Base-by-base conservation (phyloP, 2,113 vertebrate species). In the Barbus barbus region DNA sequence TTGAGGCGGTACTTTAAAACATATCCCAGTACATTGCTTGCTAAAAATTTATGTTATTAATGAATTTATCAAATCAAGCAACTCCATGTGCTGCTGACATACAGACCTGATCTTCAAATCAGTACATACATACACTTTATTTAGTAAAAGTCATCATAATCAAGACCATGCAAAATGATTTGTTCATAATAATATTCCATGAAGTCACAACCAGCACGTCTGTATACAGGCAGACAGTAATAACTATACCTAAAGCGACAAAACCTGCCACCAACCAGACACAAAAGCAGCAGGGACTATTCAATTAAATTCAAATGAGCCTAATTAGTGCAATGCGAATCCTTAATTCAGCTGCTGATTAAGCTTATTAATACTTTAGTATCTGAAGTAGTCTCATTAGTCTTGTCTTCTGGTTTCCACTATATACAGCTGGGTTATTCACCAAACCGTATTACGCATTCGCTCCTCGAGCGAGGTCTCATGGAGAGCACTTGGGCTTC, bases 291-390 rank as follows among this genome's bases (percentile, higher is more conserved):
- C 41, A 74, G 71, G 38, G 38, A 53, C 28, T 78, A 44, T 81
- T 81, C 74, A 72, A 78, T 86, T 86, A 31, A 63, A 80, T 77
- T 82, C 74, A 74, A 83, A 84, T 51, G 65, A 82, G 65, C 26
- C 80, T 72, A 84, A 85, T 86, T 79, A 85, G 76, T 61, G 14
- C 80, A 78, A 76, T 69, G 84, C 22, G 78, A 63, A 76, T n/a
- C 22, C 38, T 86, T 69, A 78, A 76, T 82, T 86, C 44, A 83
- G 78, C 38, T 22, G 33, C 79, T 86, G 75, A 75, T 88, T 87
- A 85, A 87, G 74, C 74, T 87, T 46, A 85, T 85, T 79, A 85
- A 74, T 83, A 84, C 72, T 85, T 76, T 31, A 82, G 86, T 65
- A 77, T 83, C 74, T 78, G 53, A 80, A 85, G 63, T 73, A 61